Evolutionary conservation across 2,888 invertebrate genomes (phyloP), one percentile per base, ranked within the genome.

Genomic region (Noctua comes): DNA sequence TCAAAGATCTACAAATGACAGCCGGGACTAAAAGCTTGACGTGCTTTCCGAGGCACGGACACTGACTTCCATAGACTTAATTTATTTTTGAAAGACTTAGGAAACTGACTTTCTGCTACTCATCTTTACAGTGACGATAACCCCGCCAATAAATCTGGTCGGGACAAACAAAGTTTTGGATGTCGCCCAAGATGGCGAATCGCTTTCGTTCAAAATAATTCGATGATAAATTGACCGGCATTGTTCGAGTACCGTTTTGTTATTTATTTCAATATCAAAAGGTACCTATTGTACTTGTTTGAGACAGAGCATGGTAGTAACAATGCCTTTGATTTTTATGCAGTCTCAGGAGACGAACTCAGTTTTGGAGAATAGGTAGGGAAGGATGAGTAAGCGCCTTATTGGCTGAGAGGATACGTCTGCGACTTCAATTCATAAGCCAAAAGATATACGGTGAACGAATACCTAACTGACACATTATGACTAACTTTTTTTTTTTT

Each of bases 81-180:
- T 1, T 43, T 8, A 8, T 8, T 43, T 43, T 66, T 18, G 2
- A 66, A 43, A 66, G 4, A 43, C 8, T 10, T 64, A 36, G 5
- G 4, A 10, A 64, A 64, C 43, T 0, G n/a, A 43, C 27, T 27
- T 66, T 83, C 62, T 79, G 40, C 0, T 13, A 24, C 13, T 13
- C 10, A 27, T 40, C 18, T 66, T 24, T 40, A 2, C 65, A 13
- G 54, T 68, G 72, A 70, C 64, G 43, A 51, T 62, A 76, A 77
- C 78, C 64, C 54, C 79, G 66, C 76, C 78, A 76, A 88, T 88
- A 88, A 88, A 88, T 88, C 87, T 81, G 72, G n/a, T 36, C 40
- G 74, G 59, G 66, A 84, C 88, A 88, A 87, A 87, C 89, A 89
- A 86, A 85, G 74, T 87, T 83, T 86, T 87, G 88, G 89, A 85